Conservation (phyloP, 2,113 vertebrate genomes). For the Apeltes quadracus region DNA sequence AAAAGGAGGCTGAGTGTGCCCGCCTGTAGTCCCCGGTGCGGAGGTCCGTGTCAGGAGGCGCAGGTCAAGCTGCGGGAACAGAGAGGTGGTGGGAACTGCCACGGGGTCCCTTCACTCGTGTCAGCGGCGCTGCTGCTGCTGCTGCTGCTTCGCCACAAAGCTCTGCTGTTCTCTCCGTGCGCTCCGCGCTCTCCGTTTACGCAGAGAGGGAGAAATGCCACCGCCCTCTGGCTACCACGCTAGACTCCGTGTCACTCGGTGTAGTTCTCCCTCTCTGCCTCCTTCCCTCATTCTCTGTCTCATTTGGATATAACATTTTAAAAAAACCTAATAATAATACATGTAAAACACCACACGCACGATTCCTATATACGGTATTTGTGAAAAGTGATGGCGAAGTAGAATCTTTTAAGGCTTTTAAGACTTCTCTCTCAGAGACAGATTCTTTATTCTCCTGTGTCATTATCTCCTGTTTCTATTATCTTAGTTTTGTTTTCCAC, state of each 20-base stretch:
- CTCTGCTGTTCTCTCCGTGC: conserved; percentile 42
- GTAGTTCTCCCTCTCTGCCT: conserved; percentile 21
- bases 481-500: background rate
- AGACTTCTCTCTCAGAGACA: background rate
- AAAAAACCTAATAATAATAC: background rate
- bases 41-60: conserved; percentile 34
- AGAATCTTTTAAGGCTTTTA: background rate
- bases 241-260: background rate
- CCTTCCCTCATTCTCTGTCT: background rate
- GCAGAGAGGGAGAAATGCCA: conserved; percentile 74
- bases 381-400: background rate
- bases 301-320: background rate
- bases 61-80: conserved; percentile 39
- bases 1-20: background rate
- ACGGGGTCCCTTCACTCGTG: conserved; percentile 63
- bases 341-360: background rate
- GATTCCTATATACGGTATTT: background rate
- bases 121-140: conserved; percentile 32
- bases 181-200: conserved; percentile 61
- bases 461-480: background rate
- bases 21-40: conserved; percentile 41
- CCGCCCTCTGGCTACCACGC: conserved; percentile 75
- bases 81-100: conserved; percentile 43
- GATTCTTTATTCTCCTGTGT: background rate
- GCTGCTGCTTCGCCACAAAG: conserved; percentile 53